Conservation (phyloP, 1,140 invertebrate genomes). For the Lucilia cuprina region DNA sequence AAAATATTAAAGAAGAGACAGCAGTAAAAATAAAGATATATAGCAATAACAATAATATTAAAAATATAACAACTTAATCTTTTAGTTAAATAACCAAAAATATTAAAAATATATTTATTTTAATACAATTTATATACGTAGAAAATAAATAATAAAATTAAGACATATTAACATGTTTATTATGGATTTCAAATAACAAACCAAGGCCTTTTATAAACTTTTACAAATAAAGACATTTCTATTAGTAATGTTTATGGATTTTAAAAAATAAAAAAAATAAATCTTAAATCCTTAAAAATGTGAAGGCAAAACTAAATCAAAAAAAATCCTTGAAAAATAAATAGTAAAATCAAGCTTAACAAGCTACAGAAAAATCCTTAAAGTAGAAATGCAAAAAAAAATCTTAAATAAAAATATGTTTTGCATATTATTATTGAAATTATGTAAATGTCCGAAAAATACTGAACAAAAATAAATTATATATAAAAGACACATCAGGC, state of each 20-base stretch:
- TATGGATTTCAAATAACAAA: neutral
- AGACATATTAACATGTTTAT: neutral
- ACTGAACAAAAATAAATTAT: neutral
- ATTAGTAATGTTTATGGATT: neutral
- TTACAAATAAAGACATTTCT: neutral
- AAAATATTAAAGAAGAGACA: neutral
- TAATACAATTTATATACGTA: neutral
- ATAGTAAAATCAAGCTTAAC: neutral
- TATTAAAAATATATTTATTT: neutral
- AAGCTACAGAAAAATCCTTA: neutral
- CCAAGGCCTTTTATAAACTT: neutral
- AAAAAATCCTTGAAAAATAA: neutral
- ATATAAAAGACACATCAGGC: neutral
- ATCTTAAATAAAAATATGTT: conserved; percentile 1
- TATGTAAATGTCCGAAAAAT: neutral
- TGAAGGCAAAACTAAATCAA: no score
- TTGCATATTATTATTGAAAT: conserved; percentile 16
- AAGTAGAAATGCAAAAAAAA: neutral
- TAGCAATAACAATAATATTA: neutral
- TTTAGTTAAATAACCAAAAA: conserved; percentile 2
- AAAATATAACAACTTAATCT: neutral
- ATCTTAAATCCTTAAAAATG: neutral
- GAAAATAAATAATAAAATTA: neutral
- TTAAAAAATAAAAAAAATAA: neutral
- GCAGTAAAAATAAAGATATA: neutral